phyloP scores from a whole-genome alignment of 2,888 invertebrate species.

The Xestia xanthographa region DNA sequence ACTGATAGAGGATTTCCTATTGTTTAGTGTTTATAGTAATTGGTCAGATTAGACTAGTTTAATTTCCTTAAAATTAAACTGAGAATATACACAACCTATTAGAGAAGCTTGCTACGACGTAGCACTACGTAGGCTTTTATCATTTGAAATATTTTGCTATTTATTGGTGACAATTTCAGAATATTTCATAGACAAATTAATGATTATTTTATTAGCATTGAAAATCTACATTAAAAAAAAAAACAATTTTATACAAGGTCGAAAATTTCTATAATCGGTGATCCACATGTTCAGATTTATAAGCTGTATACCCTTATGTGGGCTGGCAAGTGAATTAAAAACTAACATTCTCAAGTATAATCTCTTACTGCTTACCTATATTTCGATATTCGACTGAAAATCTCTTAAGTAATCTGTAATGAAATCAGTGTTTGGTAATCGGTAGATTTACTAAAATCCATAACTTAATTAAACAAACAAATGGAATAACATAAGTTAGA shows the following conservation, averaged over 20 bases:
- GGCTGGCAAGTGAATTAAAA: not conserved
- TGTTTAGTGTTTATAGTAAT: slow-evolving; percentile 46
- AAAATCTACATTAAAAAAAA: not conserved
- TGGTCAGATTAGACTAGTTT: slow-evolving; percentile 19
- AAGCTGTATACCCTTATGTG: not conserved
- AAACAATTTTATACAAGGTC: not conserved
- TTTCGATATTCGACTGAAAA: not conserved
- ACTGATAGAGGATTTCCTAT: slow-evolving; percentile 70
- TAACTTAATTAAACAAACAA: not conserved
- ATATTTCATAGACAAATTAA: not conserved
- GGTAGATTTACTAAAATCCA: not conserved
- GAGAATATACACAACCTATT: not conserved
- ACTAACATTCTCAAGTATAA: not conserved
- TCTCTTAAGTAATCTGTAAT: not conserved
- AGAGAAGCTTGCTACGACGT: slow-evolving; percentile 1
- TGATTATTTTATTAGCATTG: too few species aligned
- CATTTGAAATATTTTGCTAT: not conserved
- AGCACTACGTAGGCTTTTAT: not conserved
- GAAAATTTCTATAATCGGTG: not conserved
- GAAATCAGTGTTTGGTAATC: not conserved
- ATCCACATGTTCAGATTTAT: not conserved
- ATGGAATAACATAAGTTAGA: slow-evolving; percentile 59
- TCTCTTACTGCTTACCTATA: too few species aligned
- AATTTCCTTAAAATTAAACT: slow-evolving; percentile 2
- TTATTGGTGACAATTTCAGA: not conserved